Evolutionary conservation across 2,888 invertebrate genomes (phyloP).

Genomic region (Pterobdella sp.): DNA sequence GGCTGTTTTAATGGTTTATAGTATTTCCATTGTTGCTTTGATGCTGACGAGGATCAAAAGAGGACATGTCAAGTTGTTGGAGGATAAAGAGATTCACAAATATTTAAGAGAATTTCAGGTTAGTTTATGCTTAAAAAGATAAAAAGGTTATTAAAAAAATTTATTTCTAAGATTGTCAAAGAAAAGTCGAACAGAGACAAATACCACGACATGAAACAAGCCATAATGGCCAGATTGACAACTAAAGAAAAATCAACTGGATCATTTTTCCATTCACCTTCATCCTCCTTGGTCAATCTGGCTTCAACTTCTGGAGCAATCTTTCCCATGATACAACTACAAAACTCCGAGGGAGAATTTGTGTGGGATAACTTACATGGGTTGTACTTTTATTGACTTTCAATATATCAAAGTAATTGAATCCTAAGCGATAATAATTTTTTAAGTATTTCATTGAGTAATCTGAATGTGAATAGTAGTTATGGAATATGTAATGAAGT

Average conservation of each 20-base stretch:
- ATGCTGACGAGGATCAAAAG: slow-evolving; percentile 48
- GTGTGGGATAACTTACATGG: neutral
- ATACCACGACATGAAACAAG: slow-evolving; percentile 36
- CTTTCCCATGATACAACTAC: slow-evolving; percentile 5
- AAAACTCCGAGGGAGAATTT: neutral
- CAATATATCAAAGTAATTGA: no score
- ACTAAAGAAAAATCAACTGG: slow-evolving; percentile 11
- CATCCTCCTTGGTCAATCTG: slow-evolving; percentile 13
- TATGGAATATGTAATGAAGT: no score
- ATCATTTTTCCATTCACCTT: neutral
- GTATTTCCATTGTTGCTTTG: slow-evolving; percentile 49
- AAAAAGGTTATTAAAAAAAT: neutral
- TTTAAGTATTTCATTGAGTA: no score
- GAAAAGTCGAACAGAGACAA: slow-evolving; percentile 35
- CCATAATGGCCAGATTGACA: slow-evolving; percentile 32
- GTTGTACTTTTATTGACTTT: no score
- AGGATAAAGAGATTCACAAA: slow-evolving; percentile 38
- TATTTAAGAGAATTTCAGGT: slow-evolving; percentile 38
- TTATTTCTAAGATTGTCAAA: slow-evolving; percentile 30
- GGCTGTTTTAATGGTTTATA: slow-evolving; percentile 48
- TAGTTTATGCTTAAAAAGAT: neutral
- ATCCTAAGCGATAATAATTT: no score
- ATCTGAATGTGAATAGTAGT: no score
- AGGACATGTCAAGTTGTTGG: slow-evolving; percentile 35
- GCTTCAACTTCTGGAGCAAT: slow-evolving; percentile 20